Evolutionary conservation across 92 coral and sea anemone species (phyloP).

Genomic region (Anthopleura xanthogrammica): DNA sequence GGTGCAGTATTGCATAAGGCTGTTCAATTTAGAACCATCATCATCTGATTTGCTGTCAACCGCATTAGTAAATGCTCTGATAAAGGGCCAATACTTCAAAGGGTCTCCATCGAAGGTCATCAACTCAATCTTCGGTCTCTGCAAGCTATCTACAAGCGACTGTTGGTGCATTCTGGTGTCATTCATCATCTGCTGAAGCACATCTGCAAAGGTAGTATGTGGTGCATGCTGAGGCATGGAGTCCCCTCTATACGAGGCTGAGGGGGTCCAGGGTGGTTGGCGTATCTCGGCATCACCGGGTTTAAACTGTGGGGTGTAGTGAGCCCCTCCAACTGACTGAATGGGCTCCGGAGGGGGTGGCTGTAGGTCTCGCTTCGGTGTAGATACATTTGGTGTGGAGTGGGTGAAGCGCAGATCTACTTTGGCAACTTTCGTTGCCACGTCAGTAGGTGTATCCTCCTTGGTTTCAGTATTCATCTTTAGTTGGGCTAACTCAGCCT

Average conservation of each 20-base stretch:
- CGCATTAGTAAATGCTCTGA: conserved; percentile 8
- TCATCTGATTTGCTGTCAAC: conserved; percentile 4
- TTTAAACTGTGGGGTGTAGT: conserved; percentile 6
- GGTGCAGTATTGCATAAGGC: conserved; percentile 47
- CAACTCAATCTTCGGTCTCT: conserved; percentile 41
- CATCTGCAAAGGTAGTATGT: conserved; percentile 13
- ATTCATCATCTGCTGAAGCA: conserved; percentile 7
- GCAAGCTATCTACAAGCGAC: conserved; percentile 46
- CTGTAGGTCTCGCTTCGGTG: conserved; percentile 41
- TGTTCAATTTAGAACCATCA: conserved; percentile 33
- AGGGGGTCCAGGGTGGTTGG: conserved; percentile 36
- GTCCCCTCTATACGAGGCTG: conserved; percentile 17
- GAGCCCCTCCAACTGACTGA: conserved; percentile 19
- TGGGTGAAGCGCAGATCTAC: conserved; percentile 47
- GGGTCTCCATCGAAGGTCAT: conserved; percentile 49
- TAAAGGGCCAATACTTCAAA: conserved; percentile 39
- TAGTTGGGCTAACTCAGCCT: conserved; percentile 36
- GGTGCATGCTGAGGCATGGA: conserved; percentile 31
- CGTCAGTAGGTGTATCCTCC: conserved; percentile 9
- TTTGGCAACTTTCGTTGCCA: conserved; percentile 24
- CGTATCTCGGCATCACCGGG: conserved; percentile 30
- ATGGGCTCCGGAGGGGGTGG: conserved; percentile 40
- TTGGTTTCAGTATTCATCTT: conserved; percentile 38
- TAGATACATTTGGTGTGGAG: conserved; percentile 39
- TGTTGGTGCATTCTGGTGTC: conserved; percentile 33